These are phyloP conservation scores for cat (Felis catus) DNA, from an alignment of 2,113 vertebrate genomes.

Conservation along the genomic window DNA sequence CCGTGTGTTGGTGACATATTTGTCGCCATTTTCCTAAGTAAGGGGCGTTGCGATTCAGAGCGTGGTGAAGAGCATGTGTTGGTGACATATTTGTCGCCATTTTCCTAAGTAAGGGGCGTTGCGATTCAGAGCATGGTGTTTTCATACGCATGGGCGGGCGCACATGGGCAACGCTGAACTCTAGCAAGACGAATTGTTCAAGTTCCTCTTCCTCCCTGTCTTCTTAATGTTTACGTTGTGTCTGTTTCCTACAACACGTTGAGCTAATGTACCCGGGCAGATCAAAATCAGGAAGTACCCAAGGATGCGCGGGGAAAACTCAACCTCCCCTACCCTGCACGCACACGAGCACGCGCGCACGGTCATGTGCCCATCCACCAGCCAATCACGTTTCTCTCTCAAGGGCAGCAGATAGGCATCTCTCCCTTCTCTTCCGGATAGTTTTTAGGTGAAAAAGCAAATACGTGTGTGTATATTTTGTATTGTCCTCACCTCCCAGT, in stretches of 20 bases:
- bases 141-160: rapidly evolving
- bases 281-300: not conserved
- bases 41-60: not conserved
- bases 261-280: not conserved
- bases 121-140: not conserved
- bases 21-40: not conserved
- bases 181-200: not conserved
- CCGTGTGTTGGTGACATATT: not conserved
- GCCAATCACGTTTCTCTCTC: not conserved
- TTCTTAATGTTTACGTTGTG: not conserved
- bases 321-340: rapidly evolving
- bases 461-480: not conserved
- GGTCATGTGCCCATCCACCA: too few relatives aligned
- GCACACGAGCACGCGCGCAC: rapidly evolving
- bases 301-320: not conserved
- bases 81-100: too few relatives aligned
- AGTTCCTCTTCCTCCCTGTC: not conserved
- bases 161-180: rapidly evolving
- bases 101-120: not conserved
- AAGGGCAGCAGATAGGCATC: too few relatives aligned
- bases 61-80: too few relatives aligned
- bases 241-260: not conserved
- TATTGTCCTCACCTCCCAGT: rapidly evolving
- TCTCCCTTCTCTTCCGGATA: not conserved
- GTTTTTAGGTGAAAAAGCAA: not conserved